phyloP scores from a whole-genome alignment of 2,888 invertebrate genomes.

The Orthosia gothica region DNA sequence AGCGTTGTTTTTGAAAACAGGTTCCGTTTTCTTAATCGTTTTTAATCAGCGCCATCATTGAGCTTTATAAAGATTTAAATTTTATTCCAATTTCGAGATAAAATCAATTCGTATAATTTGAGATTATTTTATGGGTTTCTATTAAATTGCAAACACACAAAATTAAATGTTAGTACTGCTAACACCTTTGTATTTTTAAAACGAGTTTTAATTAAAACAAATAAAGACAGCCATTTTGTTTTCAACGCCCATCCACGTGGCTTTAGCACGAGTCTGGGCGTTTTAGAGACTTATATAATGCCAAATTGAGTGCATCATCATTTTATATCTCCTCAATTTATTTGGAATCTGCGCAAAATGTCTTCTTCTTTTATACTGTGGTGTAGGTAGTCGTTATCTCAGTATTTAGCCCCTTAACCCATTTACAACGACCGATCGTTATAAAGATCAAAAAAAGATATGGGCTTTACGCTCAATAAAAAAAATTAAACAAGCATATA shows the following conservation, averaged over 20 bases:
- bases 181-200: neutral
- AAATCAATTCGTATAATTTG: neutral
- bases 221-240: constrained; percentile 43
- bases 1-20: constrained; percentile 1
- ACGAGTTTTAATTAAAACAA: neutral
- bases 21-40: neutral
- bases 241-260: constrained; percentile 22
- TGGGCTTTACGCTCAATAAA: too few species aligned
- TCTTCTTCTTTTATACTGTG: neutral
- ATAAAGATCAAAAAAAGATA: too few species aligned
- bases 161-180: neutral
- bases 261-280: constrained; percentile 2
- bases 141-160: neutral
- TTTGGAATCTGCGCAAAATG: neutral
- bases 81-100: neutral
- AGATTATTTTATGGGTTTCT: constrained; percentile 9
- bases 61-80: neutral
- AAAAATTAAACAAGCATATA: too few species aligned
- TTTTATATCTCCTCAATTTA: neutral
- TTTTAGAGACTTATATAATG: neutral
- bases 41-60: constrained; percentile 1
- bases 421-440: too few species aligned
- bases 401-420: too few species aligned
- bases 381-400: too few species aligned
- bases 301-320: neutral